phyloP scores from a whole-genome alignment of 2,797 vertebrate genomes.

The Spatula clypeata region DNA sequence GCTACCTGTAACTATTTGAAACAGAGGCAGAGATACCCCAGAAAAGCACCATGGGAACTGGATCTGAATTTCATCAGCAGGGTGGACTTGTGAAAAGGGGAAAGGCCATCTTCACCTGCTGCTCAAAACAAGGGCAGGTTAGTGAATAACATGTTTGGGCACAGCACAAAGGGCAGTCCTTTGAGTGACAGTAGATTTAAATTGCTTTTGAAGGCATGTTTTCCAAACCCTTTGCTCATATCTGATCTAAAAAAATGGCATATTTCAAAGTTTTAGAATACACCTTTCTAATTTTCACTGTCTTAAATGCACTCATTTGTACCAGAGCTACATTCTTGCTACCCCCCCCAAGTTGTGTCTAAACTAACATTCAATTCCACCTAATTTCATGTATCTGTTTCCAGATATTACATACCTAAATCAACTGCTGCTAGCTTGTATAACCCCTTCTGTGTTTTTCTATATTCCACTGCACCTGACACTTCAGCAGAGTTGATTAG shows the following conservation, averaged over 20 bases:
- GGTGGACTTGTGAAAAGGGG: not conserved
- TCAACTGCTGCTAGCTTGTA: not conserved
- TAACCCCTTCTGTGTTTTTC: constrained; percentile 7
- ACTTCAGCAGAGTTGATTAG: constrained; percentile 23
- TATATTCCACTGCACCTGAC: not conserved
- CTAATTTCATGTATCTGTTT: not conserved
- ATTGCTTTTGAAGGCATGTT: not conserved
- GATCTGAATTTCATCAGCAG: not conserved
- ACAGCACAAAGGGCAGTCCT: not conserved
- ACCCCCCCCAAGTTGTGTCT: accelerated
- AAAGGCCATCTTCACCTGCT: not conserved
- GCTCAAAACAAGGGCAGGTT: not conserved
- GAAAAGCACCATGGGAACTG: not conserved
- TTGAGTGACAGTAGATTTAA: not conserved
- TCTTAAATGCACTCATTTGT: not conserved
- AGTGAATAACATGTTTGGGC: not conserved
- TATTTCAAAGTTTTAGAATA: not conserved
- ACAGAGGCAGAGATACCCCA: not conserved
- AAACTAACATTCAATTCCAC: not conserved
- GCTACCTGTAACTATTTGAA: not conserved
- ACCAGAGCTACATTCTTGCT: not conserved
- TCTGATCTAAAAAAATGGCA: accelerated
- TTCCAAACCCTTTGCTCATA: not conserved
- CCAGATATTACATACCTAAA: not conserved
- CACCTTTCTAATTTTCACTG: not conserved